A percentile compares a stretch with the other conserved stretches of the same genome.
Conservation (phyloP, 2,888 invertebrate species). For the Drosophila borborema region DNA sequence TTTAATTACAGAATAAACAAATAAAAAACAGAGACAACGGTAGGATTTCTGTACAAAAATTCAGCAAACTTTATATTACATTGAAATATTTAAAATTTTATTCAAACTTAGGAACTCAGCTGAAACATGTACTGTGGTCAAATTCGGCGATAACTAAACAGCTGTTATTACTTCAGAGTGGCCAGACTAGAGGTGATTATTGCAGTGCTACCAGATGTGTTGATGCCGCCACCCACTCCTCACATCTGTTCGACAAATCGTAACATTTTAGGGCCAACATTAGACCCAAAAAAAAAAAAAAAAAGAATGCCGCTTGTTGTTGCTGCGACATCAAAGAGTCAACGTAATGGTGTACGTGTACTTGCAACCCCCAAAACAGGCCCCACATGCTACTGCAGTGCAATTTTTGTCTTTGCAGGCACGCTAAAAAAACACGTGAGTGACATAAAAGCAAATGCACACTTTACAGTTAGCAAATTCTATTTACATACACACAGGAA, state of each 20-base stretch:
- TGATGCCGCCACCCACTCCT: conserved; percentile 25
- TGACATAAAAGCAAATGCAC: conserved; percentile 9
- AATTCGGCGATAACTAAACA: conserved; percentile 7
- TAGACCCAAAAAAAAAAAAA: conserved; percentile 8
- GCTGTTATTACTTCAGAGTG: conserved; percentile 15
- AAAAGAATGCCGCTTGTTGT: conserved; percentile 49
- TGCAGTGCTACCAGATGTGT: conserved; percentile 21
- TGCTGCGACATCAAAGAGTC: conserved; percentile 20
- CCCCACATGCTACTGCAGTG: conserved; percentile 46
- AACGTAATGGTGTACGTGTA: conserved; percentile 50
- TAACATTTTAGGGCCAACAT: conserved; percentile 41
- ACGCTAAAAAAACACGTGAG: conserved; percentile 54
- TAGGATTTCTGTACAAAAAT: background rate
- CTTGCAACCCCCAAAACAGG: conserved; percentile 53
- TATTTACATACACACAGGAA: conserved; percentile 5
- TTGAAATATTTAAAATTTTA: background rate
- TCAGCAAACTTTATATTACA: background rate
- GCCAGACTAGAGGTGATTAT: background rate
- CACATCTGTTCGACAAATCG: conserved; percentile 32
- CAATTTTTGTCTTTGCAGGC: conserved; percentile 52
- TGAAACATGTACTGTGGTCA: background rate
- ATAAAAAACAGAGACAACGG: background rate
- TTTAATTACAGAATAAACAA: background rate
- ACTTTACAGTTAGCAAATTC: conserved; percentile 10
- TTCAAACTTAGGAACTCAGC: background rate